phyloP scores from a whole-genome alignment of 2,888 invertebrate species.

The Cactoblastis cactorum region DNA sequence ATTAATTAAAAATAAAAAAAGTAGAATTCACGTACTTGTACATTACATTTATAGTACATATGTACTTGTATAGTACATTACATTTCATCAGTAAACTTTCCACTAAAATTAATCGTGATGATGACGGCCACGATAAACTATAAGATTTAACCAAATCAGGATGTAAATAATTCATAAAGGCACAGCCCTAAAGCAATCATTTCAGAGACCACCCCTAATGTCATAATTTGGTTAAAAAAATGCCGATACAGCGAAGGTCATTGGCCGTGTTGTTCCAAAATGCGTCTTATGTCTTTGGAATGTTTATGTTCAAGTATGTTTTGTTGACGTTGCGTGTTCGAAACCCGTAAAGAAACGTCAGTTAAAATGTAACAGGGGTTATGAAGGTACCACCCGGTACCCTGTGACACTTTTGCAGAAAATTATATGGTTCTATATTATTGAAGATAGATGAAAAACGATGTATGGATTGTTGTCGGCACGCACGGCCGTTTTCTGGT shows the following conservation, averaged over 20 bases:
- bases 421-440: slow-evolving; percentile 10
- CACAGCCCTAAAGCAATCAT: slow-evolving; percentile 16
- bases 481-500: slow-evolving; percentile 5
- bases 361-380: slow-evolving; percentile 28
- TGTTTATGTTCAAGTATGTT: slow-evolving; percentile 12
- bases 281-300: slow-evolving; percentile 9
- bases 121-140: background rate
- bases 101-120: background rate
- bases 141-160: background rate
- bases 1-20: too few species aligned
- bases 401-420: slow-evolving; percentile 34
- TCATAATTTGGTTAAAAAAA: slow-evolving; percentile 30
- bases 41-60: too few species aligned
- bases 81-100: background rate
- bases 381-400: slow-evolving; percentile 40
- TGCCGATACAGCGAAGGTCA: slow-evolving; percentile 17
- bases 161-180: slow-evolving; percentile 4
- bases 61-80: background rate
- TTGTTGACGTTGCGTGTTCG: slow-evolving; percentile 31
- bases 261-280: slow-evolving; percentile 12
- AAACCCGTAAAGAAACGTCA: slow-evolving; percentile 31
- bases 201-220: slow-evolving; percentile 24
- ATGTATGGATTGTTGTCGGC: slow-evolving; percentile 6
- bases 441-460: slow-evolving; percentile 11
- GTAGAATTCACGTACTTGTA: too few species aligned